phyloP scores from a whole-genome alignment of 2,797 vertebrate genomes.

The Poeciliopsis paucimaculata region DNA sequence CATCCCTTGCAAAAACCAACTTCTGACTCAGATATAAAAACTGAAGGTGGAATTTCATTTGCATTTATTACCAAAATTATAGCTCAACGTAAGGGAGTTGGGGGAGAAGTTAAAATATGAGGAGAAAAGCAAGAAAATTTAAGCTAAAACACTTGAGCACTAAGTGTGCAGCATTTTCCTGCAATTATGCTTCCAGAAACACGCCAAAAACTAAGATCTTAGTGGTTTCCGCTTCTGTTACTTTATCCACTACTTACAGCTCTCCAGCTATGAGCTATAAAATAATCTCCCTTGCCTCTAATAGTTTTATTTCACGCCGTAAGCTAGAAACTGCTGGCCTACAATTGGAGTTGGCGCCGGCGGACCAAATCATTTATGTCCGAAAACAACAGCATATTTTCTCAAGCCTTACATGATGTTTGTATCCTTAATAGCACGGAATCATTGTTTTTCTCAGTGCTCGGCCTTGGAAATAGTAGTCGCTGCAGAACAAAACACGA shows the following conservation, averaged over 20 bases:
- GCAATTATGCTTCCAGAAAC: constrained; percentile 50
- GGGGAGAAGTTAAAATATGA: constrained; percentile 24
- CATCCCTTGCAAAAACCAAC: constrained; percentile 55
- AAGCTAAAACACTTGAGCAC: constrained; percentile 32
- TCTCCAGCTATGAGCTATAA: constrained; percentile 32
- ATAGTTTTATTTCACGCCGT: constrained; percentile 43
- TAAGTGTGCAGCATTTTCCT: constrained; percentile 23
- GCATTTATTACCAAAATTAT: constrained; percentile 53
- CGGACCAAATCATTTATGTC: constrained; percentile 18
- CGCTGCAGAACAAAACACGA: constrained; percentile 13
- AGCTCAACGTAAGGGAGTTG: not conserved
- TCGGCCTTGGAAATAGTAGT: constrained; percentile 10
- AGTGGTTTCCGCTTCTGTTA: constrained; percentile 35
- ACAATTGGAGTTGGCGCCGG: constrained; percentile 11
- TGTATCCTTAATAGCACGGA: constrained; percentile 56
- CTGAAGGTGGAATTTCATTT: constrained; percentile 61
- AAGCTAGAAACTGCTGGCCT: constrained; percentile 41
- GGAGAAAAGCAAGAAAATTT: constrained; percentile 17
- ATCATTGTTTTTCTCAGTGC: constrained; percentile 11
- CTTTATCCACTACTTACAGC: constrained; percentile 36
- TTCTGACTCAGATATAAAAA: constrained; percentile 48
- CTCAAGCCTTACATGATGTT: constrained; percentile 36
- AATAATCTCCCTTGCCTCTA: constrained; percentile 30
- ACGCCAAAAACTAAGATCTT: constrained; percentile 40
- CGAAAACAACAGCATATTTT: constrained; percentile 30